phyloP scores from a whole-genome alignment of 1,140 invertebrate genomes.

The Vanessa tameamea region DNA sequence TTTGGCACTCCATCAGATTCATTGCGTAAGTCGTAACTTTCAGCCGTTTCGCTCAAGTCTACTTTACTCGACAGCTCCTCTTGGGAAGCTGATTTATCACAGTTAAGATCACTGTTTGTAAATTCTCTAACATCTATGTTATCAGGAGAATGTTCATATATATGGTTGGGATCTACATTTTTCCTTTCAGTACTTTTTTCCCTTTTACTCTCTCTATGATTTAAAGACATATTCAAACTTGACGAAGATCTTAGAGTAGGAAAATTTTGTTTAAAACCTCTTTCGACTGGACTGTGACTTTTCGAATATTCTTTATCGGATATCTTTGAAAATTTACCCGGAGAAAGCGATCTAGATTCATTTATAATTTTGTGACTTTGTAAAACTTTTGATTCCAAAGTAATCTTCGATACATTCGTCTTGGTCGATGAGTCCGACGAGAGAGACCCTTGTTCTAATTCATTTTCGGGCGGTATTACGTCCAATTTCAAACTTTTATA shows the following conservation, averaged over 20 bases:
- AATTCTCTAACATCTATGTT: slow-evolving; percentile 72
- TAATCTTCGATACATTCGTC: slow-evolving; percentile 60
- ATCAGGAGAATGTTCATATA: slow-evolving; percentile 77
- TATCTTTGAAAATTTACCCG: slow-evolving; percentile 61
- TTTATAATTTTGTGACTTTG: slow-evolving; percentile 56
- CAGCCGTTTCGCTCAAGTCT: slow-evolving; percentile 78
- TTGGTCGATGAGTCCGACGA: slow-evolving; percentile 68
- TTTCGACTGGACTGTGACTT: slow-evolving; percentile 73
- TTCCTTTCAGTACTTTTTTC: slow-evolving; percentile 52
- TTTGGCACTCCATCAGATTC: slow-evolving; percentile 65
- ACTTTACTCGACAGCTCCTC: slow-evolving; percentile 71
- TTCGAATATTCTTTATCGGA: slow-evolving; percentile 73
- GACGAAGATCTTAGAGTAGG: slow-evolving; percentile 58
- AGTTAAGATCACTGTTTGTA: slow-evolving; percentile 62
- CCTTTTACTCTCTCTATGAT: slow-evolving; percentile 46
- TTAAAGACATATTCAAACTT: slow-evolving; percentile 60
- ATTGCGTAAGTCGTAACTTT: slow-evolving; percentile 73
- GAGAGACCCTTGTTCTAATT: slow-evolving; percentile 65
- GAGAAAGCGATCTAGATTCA: slow-evolving; percentile 70
- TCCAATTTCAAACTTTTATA: slow-evolving; percentile 81
- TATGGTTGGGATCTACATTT: slow-evolving; percentile 57
- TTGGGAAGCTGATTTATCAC: slow-evolving; percentile 64
- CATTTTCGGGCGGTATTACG: slow-evolving; percentile 71
- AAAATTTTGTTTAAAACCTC: slow-evolving; percentile 69
- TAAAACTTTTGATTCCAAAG: slow-evolving; percentile 56